Conservation (phyloP, 2,113 vertebrate species). For the Amblyornis subalaris region DNA sequence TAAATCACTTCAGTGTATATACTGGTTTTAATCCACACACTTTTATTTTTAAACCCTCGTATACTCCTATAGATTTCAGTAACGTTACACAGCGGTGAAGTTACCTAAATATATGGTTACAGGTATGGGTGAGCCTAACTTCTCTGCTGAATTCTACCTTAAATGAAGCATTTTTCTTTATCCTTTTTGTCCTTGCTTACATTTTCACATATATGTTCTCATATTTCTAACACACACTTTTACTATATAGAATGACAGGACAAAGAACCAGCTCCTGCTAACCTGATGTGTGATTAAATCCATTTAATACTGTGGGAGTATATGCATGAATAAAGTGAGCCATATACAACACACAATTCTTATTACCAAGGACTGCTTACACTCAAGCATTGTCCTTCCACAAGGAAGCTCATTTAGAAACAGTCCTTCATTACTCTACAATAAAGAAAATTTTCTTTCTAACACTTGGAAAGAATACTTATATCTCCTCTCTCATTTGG, state of each 20-base stretch:
- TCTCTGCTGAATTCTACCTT: not conserved
- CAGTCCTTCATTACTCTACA: not conserved
- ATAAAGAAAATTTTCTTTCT: not conserved
- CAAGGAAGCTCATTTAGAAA: not conserved
- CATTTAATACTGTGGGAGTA: not conserved
- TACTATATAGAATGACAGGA: not conserved
- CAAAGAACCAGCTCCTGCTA: not conserved
- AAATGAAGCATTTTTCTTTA: not conserved
- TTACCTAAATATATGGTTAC: not conserved
- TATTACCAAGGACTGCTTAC: not conserved
- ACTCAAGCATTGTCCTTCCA: not conserved
- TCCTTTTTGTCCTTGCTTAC: not conserved
- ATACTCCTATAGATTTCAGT: not conserved
- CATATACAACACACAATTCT: not conserved
- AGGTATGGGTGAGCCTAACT: accelerated
- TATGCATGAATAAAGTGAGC: not conserved
- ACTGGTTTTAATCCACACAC: not conserved
- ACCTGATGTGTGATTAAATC: not conserved
- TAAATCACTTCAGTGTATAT: not conserved
- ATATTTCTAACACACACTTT: not conserved
- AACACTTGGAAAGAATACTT: not conserved
- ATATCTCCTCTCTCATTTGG: not conserved
- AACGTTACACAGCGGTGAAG: not conserved
- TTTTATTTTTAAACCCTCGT: not conserved
- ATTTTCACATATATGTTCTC: not conserved